These are phyloP conservation scores for Chrysolophus pictus DNA, from an alignment of 2,797 vertebrate genomes.

Conservation along the genomic window DNA sequence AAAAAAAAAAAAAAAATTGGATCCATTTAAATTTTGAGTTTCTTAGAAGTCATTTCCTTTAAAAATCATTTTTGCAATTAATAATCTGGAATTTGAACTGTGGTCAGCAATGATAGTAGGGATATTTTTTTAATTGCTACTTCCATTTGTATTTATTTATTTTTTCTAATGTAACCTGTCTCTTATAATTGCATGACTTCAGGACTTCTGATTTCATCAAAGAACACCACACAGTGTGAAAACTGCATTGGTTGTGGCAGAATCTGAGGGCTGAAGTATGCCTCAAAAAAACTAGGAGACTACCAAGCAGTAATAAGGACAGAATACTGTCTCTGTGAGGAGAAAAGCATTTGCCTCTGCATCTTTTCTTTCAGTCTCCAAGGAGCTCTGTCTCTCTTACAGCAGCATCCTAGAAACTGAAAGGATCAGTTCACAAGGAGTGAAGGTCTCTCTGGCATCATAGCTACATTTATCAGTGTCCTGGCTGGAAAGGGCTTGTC, in stretches of 20 bases:
- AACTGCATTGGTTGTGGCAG: background rate
- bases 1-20: background rate
- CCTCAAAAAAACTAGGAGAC: background rate
- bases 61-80: too few species aligned
- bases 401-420: slow-evolving; percentile 60
- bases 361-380: slow-evolving; percentile 65
- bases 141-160: background rate
- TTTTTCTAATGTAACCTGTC: background rate
- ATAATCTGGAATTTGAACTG: background rate
- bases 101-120: background rate
- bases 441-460: slow-evolving; percentile 32
- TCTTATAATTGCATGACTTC: background rate
- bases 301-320: slow-evolving; percentile 13
- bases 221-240: accelerated
- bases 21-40: background rate
- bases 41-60: too few species aligned
- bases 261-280: background rate
- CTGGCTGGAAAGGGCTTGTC: slow-evolving; percentile 5
- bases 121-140: background rate
- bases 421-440: slow-evolving; percentile 53
- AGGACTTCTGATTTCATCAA: background rate
- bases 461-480: slow-evolving; percentile 34
- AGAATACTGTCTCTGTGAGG: slow-evolving; percentile 44
- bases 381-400: slow-evolving; percentile 58
- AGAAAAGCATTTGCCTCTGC: slow-evolving; percentile 40